Conservation (phyloP, 1,140 invertebrate genomes). For the Orius laevigatus region DNA sequence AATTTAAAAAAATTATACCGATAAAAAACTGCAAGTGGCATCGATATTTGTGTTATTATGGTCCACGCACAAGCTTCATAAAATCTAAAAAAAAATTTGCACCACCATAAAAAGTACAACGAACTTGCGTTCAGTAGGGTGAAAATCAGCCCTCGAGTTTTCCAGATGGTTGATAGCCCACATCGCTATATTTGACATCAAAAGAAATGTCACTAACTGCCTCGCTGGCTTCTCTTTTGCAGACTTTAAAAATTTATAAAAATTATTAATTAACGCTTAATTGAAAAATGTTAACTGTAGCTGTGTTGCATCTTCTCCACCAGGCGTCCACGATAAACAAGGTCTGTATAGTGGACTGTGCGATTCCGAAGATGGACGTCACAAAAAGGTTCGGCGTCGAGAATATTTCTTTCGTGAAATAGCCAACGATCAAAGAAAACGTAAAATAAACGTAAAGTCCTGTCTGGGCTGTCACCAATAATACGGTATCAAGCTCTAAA, state of each 20-base stretch:
- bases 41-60: constrained; percentile 50
- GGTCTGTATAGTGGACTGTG: constrained; percentile 35
- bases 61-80: constrained; percentile 55
- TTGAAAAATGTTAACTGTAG: not conserved
- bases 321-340: constrained; percentile 43
- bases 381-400: not conserved
- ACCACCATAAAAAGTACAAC: not conserved
- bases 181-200: constrained; percentile 37
- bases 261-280: not conserved
- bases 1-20: not conserved
- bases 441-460: constrained; percentile 4
- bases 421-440: constrained; percentile 5
- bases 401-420: not conserved
- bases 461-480: constrained; percentile 63
- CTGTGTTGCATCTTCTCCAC: constrained; percentile 22
- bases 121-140: constrained; percentile 39
- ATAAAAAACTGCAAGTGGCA: constrained; percentile 56
- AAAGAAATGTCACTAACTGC: constrained; percentile 34
- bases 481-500: constrained; percentile 64
- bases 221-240: constrained; percentile 30
- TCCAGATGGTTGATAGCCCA: constrained; percentile 42
- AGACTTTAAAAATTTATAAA: no score
- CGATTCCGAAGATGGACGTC: not conserved
- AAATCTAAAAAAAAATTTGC: constrained; percentile 25
- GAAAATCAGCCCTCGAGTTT: constrained; percentile 42